These are phyloP conservation scores for Macaca nemestrina DNA, from an alignment of 2,113 vertebrate species.

Conservation along the genomic window DNA sequence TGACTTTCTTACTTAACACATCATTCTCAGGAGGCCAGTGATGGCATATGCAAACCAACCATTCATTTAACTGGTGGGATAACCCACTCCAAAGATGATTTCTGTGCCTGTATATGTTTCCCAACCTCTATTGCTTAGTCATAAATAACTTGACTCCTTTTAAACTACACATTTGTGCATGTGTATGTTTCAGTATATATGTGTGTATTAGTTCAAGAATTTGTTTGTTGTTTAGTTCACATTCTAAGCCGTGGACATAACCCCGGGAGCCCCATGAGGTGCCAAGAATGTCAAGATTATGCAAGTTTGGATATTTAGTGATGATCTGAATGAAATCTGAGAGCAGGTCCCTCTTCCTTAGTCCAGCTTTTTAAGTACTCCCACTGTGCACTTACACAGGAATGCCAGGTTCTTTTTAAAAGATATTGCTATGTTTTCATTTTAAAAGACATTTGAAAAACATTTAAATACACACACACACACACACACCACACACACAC, in stretches of 20 bases:
- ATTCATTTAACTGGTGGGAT: neutral
- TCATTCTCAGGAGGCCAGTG: neutral
- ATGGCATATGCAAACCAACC: neutral
- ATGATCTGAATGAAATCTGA: neutral
- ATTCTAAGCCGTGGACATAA: fast-evolving
- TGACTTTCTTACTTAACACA: neutral
- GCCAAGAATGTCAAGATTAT: neutral
- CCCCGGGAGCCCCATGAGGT: neutral
- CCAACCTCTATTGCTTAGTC: neutral
- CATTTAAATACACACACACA: no score
- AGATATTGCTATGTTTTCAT: neutral
- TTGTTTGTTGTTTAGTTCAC: neutral
- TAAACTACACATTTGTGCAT: neutral
- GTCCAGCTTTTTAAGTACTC: neutral
- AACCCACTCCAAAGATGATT: neutral
- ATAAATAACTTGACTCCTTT: neutral
- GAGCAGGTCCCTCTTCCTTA: neutral
- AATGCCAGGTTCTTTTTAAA: neutral
- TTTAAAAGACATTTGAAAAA: neutral
- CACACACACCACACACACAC: fast-evolving
- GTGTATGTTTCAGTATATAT: neutral
- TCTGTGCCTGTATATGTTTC: neutral
- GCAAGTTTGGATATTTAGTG: neutral
- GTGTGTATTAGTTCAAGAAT: neutral
- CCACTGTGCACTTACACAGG: neutral